phyloP scores from a whole-genome alignment of 2,888 invertebrate genomes.

The Ormyrus labotus region DNA sequence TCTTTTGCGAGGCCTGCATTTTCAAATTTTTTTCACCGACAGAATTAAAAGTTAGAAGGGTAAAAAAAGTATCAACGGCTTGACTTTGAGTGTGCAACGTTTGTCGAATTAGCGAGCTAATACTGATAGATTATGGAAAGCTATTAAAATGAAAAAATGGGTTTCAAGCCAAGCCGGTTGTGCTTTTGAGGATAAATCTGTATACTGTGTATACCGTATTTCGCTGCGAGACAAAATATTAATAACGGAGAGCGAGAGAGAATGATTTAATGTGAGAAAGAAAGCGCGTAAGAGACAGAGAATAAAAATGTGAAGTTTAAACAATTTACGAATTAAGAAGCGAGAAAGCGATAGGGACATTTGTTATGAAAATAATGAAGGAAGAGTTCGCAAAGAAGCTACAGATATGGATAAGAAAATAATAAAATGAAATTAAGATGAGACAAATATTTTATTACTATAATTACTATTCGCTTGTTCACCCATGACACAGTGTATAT shows the following conservation, averaged over 20 bases:
- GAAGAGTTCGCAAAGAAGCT: constrained; percentile 59
- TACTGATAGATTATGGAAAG: background rate
- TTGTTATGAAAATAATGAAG: constrained; percentile 38
- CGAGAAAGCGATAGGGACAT: constrained; percentile 49
- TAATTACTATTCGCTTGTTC: constrained; percentile 75
- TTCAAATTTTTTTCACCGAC: constrained; percentile 44
- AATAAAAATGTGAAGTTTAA: constrained; percentile 51
- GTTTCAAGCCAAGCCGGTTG: constrained; percentile 68
- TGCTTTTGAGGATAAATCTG: constrained; percentile 72
- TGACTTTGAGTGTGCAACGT: constrained; percentile 61
- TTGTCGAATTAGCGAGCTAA: constrained; percentile 10
- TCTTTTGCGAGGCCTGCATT: constrained; percentile 49
- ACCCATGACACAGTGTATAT: constrained; percentile 76
- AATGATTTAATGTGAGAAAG: constrained; percentile 45
- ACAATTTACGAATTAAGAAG: constrained; percentile 49
- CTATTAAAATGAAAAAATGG: constrained; percentile 36
- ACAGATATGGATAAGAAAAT: constrained; percentile 63
- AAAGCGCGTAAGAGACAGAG: constrained; percentile 37
- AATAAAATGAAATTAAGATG: constrained; percentile 65
- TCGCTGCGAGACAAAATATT: constrained; percentile 67
- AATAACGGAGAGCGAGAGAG: constrained; percentile 50
- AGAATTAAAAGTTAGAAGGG: constrained; percentile 42
- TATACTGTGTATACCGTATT: constrained; percentile 74
- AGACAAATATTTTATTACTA: constrained; percentile 75
- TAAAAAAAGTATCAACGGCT: constrained; percentile 65